phyloP scores from a whole-genome alignment of 2,113 vertebrate genomes.

The Phainopepla nitens region DNA sequence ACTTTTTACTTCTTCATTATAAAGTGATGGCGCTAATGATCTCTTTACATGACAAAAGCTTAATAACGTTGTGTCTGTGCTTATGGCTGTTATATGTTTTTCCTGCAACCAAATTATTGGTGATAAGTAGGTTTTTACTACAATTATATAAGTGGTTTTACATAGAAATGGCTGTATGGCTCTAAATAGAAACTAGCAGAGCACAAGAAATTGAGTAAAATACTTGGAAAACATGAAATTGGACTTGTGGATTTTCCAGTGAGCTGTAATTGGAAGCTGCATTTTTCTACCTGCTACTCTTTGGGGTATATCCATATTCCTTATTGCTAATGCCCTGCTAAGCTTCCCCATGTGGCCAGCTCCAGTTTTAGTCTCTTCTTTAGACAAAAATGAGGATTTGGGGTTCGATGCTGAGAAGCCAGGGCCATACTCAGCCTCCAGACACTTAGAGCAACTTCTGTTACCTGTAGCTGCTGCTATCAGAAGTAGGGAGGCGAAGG shows the following conservation, averaged over 20 bases:
- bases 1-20: neutral
- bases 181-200: neutral
- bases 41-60: neutral
- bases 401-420: neutral
- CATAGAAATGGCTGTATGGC: neutral
- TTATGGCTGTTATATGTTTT: neutral
- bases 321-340: neutral
- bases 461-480: neutral
- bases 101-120: neutral
- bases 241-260: neutral
- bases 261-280: neutral
- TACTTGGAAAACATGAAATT: neutral
- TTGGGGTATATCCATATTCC: neutral
- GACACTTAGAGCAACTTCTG: neutral
- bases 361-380: neutral
- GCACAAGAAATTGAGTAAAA: neutral
- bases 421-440: neutral
- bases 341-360: neutral
- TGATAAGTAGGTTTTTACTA: neutral
- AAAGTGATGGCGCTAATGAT: neutral
- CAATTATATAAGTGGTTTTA: neutral
- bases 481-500: neutral
- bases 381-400: neutral
- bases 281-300: neutral
- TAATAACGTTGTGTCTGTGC: neutral